Percentiles rank a stretch among this genome's conserved stretches.
phyloP scores from a whole-genome alignment of 2,888 invertebrate genomes.

The Acronicta alni region DNA sequence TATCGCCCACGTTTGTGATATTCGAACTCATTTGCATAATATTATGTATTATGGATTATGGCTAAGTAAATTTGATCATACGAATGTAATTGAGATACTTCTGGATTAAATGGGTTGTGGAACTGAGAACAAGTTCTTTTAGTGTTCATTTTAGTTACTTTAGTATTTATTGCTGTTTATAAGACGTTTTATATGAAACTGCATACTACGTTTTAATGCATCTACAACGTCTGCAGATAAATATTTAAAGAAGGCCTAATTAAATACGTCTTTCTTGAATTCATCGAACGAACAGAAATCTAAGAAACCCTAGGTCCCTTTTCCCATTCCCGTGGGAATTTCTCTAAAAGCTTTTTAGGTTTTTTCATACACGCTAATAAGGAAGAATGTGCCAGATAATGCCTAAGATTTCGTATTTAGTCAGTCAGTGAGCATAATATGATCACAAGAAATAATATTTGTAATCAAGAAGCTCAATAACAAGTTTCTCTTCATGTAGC shows the following conservation, averaged over 20 bases:
- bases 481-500: conserved; percentile 40
- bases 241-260: too few relatives aligned
- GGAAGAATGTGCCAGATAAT: too few relatives aligned
- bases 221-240: too few relatives aligned
- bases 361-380: too few relatives aligned
- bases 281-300: too few relatives aligned
- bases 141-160: neutral
- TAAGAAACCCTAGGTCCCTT: too few relatives aligned
- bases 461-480: conserved; percentile 27
- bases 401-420: conserved; percentile 7
- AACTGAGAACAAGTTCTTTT: neutral
- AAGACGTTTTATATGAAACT: too few relatives aligned
- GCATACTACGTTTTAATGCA: too few relatives aligned
- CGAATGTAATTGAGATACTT: conserved; percentile 34
- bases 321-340: too few relatives aligned
- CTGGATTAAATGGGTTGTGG: conserved; percentile 9
- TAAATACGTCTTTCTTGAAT: too few relatives aligned
- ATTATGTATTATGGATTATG: neutral
- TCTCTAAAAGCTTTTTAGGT: too few relatives aligned
- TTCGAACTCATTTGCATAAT: conserved; percentile 34
- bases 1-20: conserved; percentile 29
- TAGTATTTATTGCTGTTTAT: neutral
- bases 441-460: conserved; percentile 9
- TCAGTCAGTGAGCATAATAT: conserved; percentile 29
- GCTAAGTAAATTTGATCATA: conserved; percentile 21